phyloP scores from a whole-genome alignment of 2,797 vertebrate genomes.

The Dromococcyx pavoninus region DNA sequence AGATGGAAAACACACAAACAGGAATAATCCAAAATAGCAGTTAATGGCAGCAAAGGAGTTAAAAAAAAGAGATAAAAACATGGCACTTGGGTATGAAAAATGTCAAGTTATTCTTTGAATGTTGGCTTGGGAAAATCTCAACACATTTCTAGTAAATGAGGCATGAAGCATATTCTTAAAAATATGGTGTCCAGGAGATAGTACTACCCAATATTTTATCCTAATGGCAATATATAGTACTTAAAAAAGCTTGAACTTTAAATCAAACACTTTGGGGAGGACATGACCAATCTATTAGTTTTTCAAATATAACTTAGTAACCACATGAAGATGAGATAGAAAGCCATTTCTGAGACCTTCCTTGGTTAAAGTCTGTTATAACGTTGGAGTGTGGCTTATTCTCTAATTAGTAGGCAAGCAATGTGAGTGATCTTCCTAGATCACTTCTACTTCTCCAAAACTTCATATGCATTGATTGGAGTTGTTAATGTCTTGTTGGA shows the following conservation, averaged over 20 bases:
- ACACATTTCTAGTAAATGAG: constrained; percentile 62
- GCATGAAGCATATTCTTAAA: constrained; percentile 42
- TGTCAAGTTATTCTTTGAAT: constrained; percentile 41
- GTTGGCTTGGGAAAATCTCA: constrained; percentile 50
- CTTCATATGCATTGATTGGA: neutral
- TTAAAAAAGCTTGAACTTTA: constrained; percentile 46
- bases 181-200: constrained; percentile 19
- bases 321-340: neutral
- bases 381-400: neutral
- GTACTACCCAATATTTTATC: constrained; percentile 42
- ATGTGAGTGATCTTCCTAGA: neutral
- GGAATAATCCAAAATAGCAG: neutral
- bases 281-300: neutral
- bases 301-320: constrained; percentile 6
- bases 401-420: neutral
- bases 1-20: neutral
- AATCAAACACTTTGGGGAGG: constrained; percentile 36
- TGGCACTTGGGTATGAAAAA: neutral
- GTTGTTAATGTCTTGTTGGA: neutral
- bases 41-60: neutral
- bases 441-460: neutral
- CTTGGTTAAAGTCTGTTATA: neutral
- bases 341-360: neutral
- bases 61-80: constrained; percentile 18
- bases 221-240: neutral